phyloP scores from a whole-genome alignment of 2,888 invertebrate species.

The Taphrorychus bicolor region DNA sequence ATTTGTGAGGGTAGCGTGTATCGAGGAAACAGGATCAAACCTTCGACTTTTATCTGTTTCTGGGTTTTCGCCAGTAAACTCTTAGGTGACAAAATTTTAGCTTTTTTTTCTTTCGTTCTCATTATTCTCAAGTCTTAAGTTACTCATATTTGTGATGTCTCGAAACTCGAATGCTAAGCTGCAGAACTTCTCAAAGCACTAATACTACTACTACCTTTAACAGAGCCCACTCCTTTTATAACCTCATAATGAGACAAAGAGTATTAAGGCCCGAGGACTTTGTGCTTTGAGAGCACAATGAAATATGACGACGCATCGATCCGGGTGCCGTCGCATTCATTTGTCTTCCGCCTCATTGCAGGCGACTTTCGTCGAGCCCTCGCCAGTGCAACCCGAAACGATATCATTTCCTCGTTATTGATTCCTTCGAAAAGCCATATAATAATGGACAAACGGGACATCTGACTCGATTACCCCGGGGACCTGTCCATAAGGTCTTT shows the following conservation, averaged over 20 bases:
- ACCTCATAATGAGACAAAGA: constrained; percentile 24
- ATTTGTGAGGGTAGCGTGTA: constrained; percentile 26
- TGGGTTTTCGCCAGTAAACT: too few relatives aligned
- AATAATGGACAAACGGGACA: constrained; percentile 11
- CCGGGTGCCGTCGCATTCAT: constrained; percentile 56
- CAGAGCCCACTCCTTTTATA: constrained; percentile 11
- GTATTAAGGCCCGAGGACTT: constrained; percentile 23
- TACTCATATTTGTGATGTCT: too few relatives aligned
- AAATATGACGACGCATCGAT: constrained; percentile 56
- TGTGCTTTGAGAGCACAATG: constrained; percentile 33
- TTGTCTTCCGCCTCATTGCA: constrained; percentile 55
- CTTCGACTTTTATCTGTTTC: neutral
- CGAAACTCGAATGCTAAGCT: too few relatives aligned
- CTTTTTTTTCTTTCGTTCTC: too few relatives aligned
- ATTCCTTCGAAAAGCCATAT: constrained; percentile 19
- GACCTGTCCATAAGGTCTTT: neutral
- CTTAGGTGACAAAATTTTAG: too few relatives aligned
- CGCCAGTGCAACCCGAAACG: constrained; percentile 25
- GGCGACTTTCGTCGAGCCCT: constrained; percentile 24
- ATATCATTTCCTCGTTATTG: constrained; percentile 35
- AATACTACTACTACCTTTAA: neutral
- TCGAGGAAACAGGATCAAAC: constrained; percentile 17
- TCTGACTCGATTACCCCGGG: neutral
- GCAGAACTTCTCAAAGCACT: constrained; percentile 2
- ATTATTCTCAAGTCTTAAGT: too few relatives aligned